Conservation (phyloP, 1,140 invertebrate species). For the Drosophila takahashii region DNA sequence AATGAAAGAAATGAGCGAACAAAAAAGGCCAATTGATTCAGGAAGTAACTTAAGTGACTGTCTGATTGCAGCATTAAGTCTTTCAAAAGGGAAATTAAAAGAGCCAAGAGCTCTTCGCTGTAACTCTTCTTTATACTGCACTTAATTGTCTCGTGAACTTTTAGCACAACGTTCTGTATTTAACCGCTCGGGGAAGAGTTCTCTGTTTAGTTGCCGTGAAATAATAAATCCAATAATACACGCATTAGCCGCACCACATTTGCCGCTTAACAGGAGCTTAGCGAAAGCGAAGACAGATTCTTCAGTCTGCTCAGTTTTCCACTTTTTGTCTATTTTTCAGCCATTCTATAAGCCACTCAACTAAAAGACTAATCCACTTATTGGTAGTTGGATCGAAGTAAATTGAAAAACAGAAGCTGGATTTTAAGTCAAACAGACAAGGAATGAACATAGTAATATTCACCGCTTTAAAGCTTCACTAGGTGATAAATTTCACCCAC, state of each 20-base stretch:
- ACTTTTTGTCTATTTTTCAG: conserved; percentile 4
- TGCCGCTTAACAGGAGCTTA: conserved; percentile 23
- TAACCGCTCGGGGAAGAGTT: conserved; percentile 1
- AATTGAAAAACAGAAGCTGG: neutral
- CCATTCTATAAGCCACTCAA: conserved; percentile 43
- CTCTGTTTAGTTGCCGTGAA: conserved; percentile 8
- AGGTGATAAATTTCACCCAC: conserved; percentile 5
- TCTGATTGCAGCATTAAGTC: conserved; percentile 5
- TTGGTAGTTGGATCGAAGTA: conserved; percentile 28
- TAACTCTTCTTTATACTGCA: neutral
- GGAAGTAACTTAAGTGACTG: conserved; percentile 47
- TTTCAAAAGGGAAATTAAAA: conserved; percentile 45
- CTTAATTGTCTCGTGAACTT: conserved; percentile 26
- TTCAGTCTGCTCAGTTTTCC: neutral
- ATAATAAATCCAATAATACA: conserved; percentile 41
- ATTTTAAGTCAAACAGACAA: conserved; percentile 4
- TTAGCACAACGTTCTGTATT: neutral
- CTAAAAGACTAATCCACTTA: conserved; percentile 66
- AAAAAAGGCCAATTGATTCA: conserved; percentile 8
- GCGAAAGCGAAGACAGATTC: conserved; percentile 7
- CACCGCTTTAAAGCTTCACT: neutral
- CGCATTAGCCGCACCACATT: conserved; percentile 31
- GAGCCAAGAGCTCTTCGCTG: neutral
- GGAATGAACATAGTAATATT: neutral
- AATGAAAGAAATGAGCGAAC: conserved; percentile 13